Evolutionary conservation across 2,797 vertebrate genomes (phyloP).

Genomic region (Crypturellus tataupa): DNA sequence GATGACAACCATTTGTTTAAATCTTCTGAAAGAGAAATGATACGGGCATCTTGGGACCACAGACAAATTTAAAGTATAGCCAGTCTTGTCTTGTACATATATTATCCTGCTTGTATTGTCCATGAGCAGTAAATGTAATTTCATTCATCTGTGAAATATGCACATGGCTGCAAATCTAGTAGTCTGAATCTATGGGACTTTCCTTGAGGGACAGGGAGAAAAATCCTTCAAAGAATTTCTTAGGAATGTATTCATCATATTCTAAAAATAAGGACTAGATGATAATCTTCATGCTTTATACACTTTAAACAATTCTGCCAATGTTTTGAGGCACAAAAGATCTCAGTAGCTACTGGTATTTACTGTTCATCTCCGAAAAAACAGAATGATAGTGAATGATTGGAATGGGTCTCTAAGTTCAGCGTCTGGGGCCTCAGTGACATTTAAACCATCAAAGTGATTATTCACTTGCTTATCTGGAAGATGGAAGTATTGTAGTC

Average conservation of each 20-base stretch:
- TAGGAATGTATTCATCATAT: not conserved
- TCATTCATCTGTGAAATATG: not conserved
- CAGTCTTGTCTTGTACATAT: not conserved
- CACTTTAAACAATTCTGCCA: conserved; percentile 28
- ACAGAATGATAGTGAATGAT: not conserved
- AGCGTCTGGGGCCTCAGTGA: conserved; percentile 51
- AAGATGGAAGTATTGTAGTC: conserved; percentile 49
- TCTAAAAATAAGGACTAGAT: conserved; percentile 5
- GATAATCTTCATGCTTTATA: not conserved
- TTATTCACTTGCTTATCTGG: conserved; percentile 45
- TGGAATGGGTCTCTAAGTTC: conserved; percentile 36
- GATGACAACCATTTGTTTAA: not conserved
- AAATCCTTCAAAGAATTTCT: not conserved
- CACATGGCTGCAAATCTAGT: not conserved
- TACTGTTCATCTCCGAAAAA: conserved; percentile 7
- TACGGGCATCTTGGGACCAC: not conserved
- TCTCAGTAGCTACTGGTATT: conserved; percentile 4
- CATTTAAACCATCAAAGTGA: conserved; percentile 42
- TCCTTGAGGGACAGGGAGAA: not conserved
- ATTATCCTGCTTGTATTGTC: not conserved
- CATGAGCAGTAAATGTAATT: conserved; percentile 19
- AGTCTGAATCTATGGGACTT: not conserved
- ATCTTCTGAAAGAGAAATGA: not conserved
- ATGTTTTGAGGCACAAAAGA: conserved; percentile 38
- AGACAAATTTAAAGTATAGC: not conserved